Evolutionary conservation across 1,140 invertebrate species (phyloP).

Genomic region (Ostrea denselamellosa): DNA sequence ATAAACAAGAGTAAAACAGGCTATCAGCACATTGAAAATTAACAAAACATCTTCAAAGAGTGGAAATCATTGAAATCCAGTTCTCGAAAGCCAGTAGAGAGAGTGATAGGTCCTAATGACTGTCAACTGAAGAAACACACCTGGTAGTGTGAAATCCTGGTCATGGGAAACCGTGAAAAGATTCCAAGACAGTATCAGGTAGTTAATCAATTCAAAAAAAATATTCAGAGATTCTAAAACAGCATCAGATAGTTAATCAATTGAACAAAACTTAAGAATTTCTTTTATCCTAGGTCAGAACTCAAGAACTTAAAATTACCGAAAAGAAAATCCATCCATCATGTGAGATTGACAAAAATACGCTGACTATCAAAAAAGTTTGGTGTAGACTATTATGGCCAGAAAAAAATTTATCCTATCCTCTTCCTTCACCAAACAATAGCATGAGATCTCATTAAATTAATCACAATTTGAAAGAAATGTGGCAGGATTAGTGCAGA

Average conservation of each 20-base stretch:
- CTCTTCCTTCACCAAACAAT: not conserved
- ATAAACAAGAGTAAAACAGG: not conserved
- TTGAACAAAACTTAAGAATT: constrained; percentile 6
- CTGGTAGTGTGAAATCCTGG: not conserved
- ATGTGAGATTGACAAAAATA: not conserved
- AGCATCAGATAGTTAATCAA: not conserved
- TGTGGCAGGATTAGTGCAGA: constrained; percentile 2
- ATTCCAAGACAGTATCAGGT: not conserved
- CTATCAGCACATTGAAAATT: constrained; percentile 10
- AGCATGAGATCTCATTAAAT: constrained; percentile 24
- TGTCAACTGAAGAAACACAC: constrained; percentile 14
- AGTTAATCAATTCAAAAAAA: not conserved
- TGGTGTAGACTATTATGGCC: constrained; percentile 13
- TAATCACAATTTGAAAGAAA: constrained; percentile 34
- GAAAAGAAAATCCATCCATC: constrained; percentile 25
- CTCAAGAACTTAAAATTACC: not conserved
- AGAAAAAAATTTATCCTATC: constrained; percentile 2
- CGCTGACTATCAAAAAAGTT: not conserved
- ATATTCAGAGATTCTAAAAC: constrained; percentile 5
- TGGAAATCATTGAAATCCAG: not conserved
- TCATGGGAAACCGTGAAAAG: not conserved
- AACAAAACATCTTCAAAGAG: constrained; percentile 28
- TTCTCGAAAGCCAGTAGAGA: not conserved
- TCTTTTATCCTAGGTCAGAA: constrained; percentile 6
- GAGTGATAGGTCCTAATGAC: not conserved